These are phyloP conservation scores for Nymphalis urticae DNA, from an alignment of 2,888 invertebrate genomes.

Conservation along the genomic window DNA sequence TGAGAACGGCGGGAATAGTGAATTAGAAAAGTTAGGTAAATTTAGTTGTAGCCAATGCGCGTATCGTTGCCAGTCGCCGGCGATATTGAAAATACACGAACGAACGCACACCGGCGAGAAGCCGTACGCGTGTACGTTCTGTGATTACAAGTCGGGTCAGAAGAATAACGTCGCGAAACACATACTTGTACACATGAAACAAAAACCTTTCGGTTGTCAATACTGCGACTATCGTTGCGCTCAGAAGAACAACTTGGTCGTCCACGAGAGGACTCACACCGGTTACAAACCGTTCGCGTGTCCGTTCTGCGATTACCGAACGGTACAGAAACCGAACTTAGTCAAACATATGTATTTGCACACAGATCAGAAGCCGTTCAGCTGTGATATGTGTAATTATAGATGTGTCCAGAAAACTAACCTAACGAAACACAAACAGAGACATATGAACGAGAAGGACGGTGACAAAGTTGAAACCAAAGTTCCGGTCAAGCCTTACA, in stretches of 20 bases:
- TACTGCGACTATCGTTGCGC: slow-evolving; percentile 78
- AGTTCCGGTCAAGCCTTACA: slow-evolving; percentile 63
- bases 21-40: slow-evolving; percentile 62
- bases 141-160: slow-evolving; percentile 77
- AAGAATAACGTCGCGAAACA: slow-evolving; percentile 79
- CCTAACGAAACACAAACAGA: slow-evolving; percentile 73
- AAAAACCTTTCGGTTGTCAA: slow-evolving; percentile 75
- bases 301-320: slow-evolving; percentile 74
- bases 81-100: slow-evolving; percentile 77
- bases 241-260: slow-evolving; percentile 76
- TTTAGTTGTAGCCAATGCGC: slow-evolving; percentile 71
- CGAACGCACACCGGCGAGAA: slow-evolving; percentile 76
- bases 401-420: slow-evolving; percentile 78
- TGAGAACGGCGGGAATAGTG: slow-evolving; percentile 47
- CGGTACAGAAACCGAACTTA: slow-evolving; percentile 77
- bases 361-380: slow-evolving; percentile 76
- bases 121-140: slow-evolving; percentile 73
- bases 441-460: slow-evolving; percentile 70
- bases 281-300: slow-evolving; percentile 78
- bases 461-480: slow-evolving; percentile 60
- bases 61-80: slow-evolving; percentile 76
- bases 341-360: slow-evolving; percentile 79
- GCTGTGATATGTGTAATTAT: slow-evolving; percentile 75
- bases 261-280: slow-evolving; percentile 77
- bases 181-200: slow-evolving; percentile 77